Percentiles rank a stretch among this genome's conserved stretches.
Conservation (phyloP, 1,140 invertebrate species). For the Mactra quadrangularis region DNA sequence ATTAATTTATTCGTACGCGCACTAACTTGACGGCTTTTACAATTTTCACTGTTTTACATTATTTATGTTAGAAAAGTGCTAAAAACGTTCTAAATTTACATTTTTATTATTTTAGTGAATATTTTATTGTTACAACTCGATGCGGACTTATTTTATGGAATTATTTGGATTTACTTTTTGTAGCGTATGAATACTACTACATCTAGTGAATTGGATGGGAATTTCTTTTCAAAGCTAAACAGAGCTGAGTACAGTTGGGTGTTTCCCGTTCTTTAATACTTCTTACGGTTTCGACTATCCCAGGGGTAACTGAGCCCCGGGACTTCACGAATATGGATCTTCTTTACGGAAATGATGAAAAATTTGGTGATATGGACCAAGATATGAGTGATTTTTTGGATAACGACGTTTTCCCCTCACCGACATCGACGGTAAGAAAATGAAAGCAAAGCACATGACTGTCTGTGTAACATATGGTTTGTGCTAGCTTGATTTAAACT, state of each 20-base stretch:
- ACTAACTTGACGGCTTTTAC: background rate
- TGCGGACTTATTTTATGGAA: background rate
- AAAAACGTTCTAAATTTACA: no score
- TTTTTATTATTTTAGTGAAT: no score
- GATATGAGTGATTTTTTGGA: conserved; percentile 76
- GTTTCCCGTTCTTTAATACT: conserved; percentile 45
- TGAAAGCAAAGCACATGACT: conserved; percentile 30
- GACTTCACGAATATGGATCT: conserved; percentile 79
- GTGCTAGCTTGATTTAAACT: background rate
- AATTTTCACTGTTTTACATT: no score
- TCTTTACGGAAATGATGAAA: conserved; percentile 79
- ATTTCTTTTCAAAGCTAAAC: conserved; percentile 57
- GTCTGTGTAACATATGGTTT: conserved; percentile 39
- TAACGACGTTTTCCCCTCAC: conserved; percentile 74
- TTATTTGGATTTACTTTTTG: conserved; percentile 53
- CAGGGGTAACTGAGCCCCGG: conserved; percentile 73
- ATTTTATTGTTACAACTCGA: no score
- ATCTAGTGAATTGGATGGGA: conserved; percentile 36
- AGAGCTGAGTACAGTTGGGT: conserved; percentile 44
- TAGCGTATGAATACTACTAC: conserved; percentile 12
- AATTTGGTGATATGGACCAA: conserved; percentile 77
- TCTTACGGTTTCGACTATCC: conserved; percentile 71
- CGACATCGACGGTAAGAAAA: conserved; percentile 65
- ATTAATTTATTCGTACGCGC: conserved; percentile 59
- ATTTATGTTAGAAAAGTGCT: no score